Evolutionary conservation across 2,113 vertebrate species (phyloP), one percentile per base, ranked within the genome.

Genomic region (Alligator sinensis): DNA sequence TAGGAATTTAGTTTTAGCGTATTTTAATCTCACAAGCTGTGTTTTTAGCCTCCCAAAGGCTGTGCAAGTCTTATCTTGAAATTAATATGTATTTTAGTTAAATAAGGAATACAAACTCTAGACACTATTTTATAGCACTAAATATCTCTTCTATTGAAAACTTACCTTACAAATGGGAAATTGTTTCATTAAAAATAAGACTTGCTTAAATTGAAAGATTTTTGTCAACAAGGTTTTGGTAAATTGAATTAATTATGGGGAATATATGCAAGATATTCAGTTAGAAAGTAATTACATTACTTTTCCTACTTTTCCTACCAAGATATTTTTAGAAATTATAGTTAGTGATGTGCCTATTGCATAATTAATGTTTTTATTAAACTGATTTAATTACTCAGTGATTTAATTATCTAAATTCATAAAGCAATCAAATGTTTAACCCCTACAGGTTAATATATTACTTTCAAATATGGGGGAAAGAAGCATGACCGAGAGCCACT

Each of bases 351-450:
- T 38, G 68, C 28, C 59, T 79, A 76, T 54, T 78, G 22, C 76
- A 72, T 74, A 77, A 79, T 84, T 90, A 70, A 62, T 80, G 8
- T 34, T 83, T 54, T 59, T 89, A 12, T 54, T 22, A 74, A 76
- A 89, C 1, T 82, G 10, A 66, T 72, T 89, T 62, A 89, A 90
- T 90, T 90, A 86, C 84, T 82, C 57, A 63, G 5, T 54, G 7
- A 28, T 59, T 86, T 84, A 80, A 85, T 90, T 90, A 81, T 21
- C 13, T 89, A 64, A 93, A 84, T 82, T 70, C 19, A 83, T 27
- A 59, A 62, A 87, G 10, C 18, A 89, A 91, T 80, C 17, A 88
- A 9, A 90, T 63, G 9, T 80, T 92, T 38, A 87, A 1, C 57
- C 21, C 1, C 3, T 66, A 59, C 11, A 89, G 90, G 77, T 85